Conservation (phyloP, 2,888 invertebrate species). For the Julus scanicus region DNA sequence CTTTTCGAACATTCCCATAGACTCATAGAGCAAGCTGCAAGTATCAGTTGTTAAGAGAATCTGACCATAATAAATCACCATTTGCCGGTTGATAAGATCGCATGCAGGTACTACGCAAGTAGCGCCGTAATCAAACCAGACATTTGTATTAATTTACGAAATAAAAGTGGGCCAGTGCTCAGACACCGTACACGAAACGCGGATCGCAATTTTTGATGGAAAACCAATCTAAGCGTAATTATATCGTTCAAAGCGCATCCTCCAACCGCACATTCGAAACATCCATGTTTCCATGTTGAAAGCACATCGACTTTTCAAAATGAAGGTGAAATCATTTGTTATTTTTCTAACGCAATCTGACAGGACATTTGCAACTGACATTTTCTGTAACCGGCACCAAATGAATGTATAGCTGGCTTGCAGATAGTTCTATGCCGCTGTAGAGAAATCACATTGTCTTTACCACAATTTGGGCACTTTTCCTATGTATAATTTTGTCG, state of each 20-base stretch:
- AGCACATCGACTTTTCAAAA: background rate
- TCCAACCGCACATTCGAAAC: background rate
- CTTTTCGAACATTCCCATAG: background rate
- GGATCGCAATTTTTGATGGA: background rate
- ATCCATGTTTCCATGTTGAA: constrained; percentile 3
- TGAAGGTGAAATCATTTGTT: background rate
- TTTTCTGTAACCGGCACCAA: background rate
- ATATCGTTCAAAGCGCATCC: constrained; percentile 9
- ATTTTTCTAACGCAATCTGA: background rate
- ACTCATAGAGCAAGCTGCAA: background rate
- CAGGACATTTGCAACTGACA: background rate
- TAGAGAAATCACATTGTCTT: too few relatives aligned
- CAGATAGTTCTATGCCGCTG: background rate
- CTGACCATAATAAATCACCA: constrained; percentile 11
- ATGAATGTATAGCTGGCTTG: background rate
- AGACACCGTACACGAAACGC: background rate
- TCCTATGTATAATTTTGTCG: too few relatives aligned
- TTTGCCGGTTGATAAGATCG: background rate
- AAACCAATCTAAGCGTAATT: constrained; percentile 4
- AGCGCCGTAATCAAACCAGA: constrained; percentile 19
- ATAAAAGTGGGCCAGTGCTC: background rate
- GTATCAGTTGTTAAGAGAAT: background rate
- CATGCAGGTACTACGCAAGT: constrained; percentile 10
- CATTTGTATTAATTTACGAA: constrained; percentile 19
- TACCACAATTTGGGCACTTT: too few relatives aligned